Conservation (phyloP, 2,113 vertebrate genomes). For the Oncorhynchus mykiss region DNA sequence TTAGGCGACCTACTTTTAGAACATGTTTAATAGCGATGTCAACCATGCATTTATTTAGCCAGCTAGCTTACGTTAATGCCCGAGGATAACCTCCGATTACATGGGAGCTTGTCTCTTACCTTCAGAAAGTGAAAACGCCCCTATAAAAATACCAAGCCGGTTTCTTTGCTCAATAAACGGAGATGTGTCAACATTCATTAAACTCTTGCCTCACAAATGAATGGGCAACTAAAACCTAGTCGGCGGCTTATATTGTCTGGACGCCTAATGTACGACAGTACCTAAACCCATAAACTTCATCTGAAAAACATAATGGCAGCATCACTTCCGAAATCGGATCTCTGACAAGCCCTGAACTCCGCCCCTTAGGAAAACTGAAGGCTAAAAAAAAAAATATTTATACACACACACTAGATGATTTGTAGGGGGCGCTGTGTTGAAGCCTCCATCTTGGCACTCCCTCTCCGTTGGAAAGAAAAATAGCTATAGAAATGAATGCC, state of each 20-base stretch:
- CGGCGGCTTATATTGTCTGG: constrained; percentile 29
- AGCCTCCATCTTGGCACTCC: no score
- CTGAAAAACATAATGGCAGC: constrained; percentile 5
- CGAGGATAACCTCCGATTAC: neutral
- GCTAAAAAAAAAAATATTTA: neutral
- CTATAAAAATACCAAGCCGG: neutral
- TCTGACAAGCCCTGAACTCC: constrained; percentile 20
- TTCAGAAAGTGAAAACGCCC: constrained; percentile 1
- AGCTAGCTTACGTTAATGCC: no score
- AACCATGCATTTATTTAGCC: neutral
- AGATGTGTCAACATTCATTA: neutral
- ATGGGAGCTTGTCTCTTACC: neutral
- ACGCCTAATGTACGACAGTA: constrained; percentile 19
- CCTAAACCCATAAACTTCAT: neutral
- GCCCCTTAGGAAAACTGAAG: constrained; percentile 13
- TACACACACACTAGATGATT: no score
- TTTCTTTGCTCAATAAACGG: neutral
- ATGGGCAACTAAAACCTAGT: neutral
- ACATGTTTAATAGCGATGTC: neutral
- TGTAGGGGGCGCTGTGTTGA: neutral
- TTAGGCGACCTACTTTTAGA: neutral
- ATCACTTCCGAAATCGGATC: constrained; percentile 66
- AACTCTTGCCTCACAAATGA: neutral
- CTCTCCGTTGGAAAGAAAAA: no score
- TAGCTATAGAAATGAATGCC: no score